Evolutionary conservation across 35 echinoderm and acorn worm species (phyloP), one percentile per base, ranked within the genome.

Genomic region (Ophioderma brevispina): DNA sequence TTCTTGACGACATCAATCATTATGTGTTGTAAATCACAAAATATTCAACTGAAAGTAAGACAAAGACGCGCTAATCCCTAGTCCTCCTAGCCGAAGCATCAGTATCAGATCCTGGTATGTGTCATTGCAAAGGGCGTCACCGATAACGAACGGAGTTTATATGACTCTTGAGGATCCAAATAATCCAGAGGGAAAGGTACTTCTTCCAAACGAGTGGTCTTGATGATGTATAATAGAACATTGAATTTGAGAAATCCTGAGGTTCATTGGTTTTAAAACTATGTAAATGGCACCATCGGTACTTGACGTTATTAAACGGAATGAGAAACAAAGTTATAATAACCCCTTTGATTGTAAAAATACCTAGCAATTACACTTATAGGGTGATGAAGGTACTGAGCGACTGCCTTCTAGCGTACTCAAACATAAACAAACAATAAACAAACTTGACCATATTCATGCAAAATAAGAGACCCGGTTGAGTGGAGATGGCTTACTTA

Each of bases 181-280:
- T 70, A 70, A 70, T 70, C 59, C 59, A 30, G 59, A 70, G n/a
- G 59, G 59, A 70, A 70, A 70, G n/a, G 59, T 70, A 25, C 59
- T 70, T 13, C 59, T 70, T 2, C 59, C 59, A 25, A 70, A 70
- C 10, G 59, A 70, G 23, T n/a, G 59, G 10, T 25, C n/a, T 70
- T 70, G 59, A 70, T 30, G 23, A 15, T 70, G 1, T 70, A 70
- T 70, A 70, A 70, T 25, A 70, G 28, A 25, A 70, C 59, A 25
- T 25, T 70, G n/a, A 70, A 3, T 70, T 30, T 70, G 8, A 52
- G 46, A 52, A 52, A 52, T 8, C 21, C 46, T 21, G 8, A 21
- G 21, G n/a, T n/a, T n/a, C n/a, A n/a, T n/a, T n/a, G n/a, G n/a
- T n/a, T n/a, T n/a, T n/a, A n/a, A n/a, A n/a, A n/a, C n/a, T n/a